phyloP scores from a whole-genome alignment of 2,888 invertebrate genomes.

The Penaeus monodon region DNA sequence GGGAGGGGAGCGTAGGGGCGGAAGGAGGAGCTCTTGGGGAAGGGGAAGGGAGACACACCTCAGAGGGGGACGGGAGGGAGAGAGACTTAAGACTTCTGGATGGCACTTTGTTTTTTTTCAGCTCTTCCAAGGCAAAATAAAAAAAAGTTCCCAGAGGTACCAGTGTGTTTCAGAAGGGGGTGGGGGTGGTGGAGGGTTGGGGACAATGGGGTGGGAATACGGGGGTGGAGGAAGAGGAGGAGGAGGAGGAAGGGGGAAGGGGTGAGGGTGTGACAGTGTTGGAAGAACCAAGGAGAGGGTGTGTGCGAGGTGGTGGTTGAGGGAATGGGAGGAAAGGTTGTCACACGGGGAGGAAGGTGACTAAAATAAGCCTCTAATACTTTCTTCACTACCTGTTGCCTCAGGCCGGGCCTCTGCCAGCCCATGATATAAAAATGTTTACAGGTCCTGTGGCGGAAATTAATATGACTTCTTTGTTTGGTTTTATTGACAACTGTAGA shows the following conservation, averaged over 20 bases:
- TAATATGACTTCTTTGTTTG: no score
- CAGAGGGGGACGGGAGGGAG: not conserved
- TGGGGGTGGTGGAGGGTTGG: no score
- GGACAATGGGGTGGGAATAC: not conserved
- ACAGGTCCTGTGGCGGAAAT: no score
- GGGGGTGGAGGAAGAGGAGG: not conserved
- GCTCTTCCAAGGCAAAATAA: no score
- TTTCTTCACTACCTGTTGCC: no score
- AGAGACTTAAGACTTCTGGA: not conserved
- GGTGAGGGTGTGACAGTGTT: not conserved
- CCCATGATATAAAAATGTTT: no score
- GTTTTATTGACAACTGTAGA: no score
- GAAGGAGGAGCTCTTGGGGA: not conserved
- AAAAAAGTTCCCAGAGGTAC: no score
- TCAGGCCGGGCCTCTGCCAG: no score
- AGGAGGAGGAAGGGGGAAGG: not conserved
- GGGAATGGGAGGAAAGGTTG: not conserved
- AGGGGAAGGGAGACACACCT: slow-evolving; percentile 1
- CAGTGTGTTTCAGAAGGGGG: no score
- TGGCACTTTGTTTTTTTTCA: no score
- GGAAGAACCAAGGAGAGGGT: not conserved
- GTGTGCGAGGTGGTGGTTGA: not conserved
- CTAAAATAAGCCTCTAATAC: no score
- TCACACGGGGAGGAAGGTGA: not conserved
- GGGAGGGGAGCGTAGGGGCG: not conserved